Evolutionary conservation across 2,888 invertebrate genomes (phyloP).

Genomic region (Timema cristinae): DNA sequence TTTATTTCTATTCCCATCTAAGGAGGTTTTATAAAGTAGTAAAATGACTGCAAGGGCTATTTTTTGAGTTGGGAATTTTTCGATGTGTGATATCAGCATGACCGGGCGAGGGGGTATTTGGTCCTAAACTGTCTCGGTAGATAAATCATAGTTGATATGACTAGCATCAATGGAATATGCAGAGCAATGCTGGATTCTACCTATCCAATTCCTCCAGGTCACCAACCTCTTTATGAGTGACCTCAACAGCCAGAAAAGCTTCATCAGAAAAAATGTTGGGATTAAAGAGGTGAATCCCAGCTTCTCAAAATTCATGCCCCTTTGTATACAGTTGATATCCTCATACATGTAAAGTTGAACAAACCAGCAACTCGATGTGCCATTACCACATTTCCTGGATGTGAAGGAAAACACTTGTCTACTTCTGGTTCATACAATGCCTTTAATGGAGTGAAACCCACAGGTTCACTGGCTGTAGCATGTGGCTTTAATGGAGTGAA

Average conservation of each 20-base stretch:
- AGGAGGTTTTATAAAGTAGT: background rate
- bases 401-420: constrained; percentile 13
- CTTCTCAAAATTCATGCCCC: constrained; percentile 9
- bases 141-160: no score
- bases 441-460: constrained; percentile 8
- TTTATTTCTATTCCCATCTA: background rate
- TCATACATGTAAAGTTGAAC: background rate
- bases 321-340: background rate
- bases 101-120: no score
- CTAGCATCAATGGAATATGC: no score
- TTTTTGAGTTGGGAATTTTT: background rate
- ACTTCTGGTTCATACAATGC: background rate
- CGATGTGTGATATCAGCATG: background rate
- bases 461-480: constrained; percentile 29
- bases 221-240: background rate
- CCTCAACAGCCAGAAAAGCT: background rate
- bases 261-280: constrained; percentile 13
- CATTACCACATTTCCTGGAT: constrained; percentile 7
- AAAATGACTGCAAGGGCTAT: background rate
- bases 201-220: no score
- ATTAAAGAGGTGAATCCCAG: constrained; percentile 12
- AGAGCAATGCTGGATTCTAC: no score
- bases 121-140: no score
- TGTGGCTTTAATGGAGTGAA: constrained; percentile 31
- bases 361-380: constrained; percentile 5